A percentile compares a stretch with the other conserved stretches of the same genome.
Evolutionary conservation across 2,888 invertebrate species (phyloP).

Genomic region (Eupithecia centaureata): DNA sequence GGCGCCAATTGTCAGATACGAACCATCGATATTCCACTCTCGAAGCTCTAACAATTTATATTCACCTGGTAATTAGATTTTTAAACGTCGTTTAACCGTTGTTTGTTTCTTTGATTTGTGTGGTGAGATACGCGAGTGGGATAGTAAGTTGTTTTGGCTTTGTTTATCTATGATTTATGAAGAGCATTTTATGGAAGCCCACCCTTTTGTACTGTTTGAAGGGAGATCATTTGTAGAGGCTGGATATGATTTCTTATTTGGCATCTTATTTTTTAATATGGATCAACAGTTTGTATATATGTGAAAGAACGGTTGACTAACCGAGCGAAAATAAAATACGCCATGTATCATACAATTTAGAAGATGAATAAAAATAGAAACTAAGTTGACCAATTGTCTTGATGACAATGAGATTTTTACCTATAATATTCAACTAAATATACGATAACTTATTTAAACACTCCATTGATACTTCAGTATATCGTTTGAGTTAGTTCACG

Average conservation of each 20-base stretch:
- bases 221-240: background rate
- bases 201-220: background rate
- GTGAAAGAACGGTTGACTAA: too few species aligned
- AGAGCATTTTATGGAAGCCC: conserved; percentile 5
- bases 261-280: background rate
- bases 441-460: too few species aligned
- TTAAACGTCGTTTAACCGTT: conserved; percentile 50
- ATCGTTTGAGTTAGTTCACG: too few species aligned
- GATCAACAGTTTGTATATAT: too few species aligned
- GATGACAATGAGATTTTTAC: too few species aligned
- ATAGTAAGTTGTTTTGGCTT: conserved; percentile 14
- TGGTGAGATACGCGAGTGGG: conserved; percentile 33
- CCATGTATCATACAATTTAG: too few species aligned
- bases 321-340: too few species aligned
- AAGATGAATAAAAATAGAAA: too few species aligned
- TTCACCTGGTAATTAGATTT: conserved; percentile 53
- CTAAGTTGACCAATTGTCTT: too few species aligned
- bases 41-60: conserved; percentile 52
- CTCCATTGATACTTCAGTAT: too few species aligned
- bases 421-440: too few species aligned
- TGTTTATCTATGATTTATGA: conserved; percentile 20
- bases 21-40: conserved; percentile 50
- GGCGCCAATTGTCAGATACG: conserved; percentile 62
- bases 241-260: background rate
- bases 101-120: conserved; percentile 40